Evolutionary conservation across 2,888 invertebrate genomes (phyloP).

Genomic region (Amorpha juglandis): DNA sequence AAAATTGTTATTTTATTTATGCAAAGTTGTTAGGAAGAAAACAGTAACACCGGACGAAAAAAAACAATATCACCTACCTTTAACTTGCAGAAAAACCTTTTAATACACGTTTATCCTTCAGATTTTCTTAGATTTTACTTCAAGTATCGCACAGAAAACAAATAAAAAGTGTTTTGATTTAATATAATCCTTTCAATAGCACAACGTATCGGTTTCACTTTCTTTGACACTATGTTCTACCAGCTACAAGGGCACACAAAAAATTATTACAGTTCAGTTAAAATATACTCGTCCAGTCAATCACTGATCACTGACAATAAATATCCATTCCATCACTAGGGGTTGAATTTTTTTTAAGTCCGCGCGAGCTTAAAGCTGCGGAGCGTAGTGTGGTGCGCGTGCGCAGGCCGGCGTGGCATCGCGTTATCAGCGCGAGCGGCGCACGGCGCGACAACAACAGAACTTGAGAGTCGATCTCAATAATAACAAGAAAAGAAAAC

Average conservation of each 20-base stretch:
- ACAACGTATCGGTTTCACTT: conserved; percentile 71
- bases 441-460: conserved; percentile 83
- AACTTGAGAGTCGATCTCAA: conserved; percentile 83
- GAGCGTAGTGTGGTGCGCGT: conserved; percentile 68
- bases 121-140: conserved; percentile 39
- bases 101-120: conserved; percentile 31
- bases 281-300: conserved; percentile 51
- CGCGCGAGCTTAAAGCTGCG: conserved; percentile 74
- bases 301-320: conserved; percentile 68
- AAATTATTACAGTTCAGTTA: conserved; percentile 48
- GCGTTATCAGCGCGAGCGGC: conserved; percentile 82
- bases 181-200: conserved; percentile 54
- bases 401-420: conserved; percentile 79
- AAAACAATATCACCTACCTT: conserved; percentile 26
- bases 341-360: conserved; percentile 53
- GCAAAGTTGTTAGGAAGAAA: too few relatives aligned
- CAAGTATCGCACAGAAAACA: conserved; percentile 39
- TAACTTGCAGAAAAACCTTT: conserved; percentile 23
- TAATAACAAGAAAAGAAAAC: conserved; percentile 85
- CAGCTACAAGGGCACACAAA: conserved; percentile 49
- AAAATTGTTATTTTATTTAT: too few relatives aligned
- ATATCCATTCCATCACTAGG: conserved; percentile 73
- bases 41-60: background rate
- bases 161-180: conserved; percentile 45
- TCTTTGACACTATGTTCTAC: conserved; percentile 54